phyloP scores from a whole-genome alignment of 1,140 invertebrate genomes.

The Ganaspis sp. region DNA sequence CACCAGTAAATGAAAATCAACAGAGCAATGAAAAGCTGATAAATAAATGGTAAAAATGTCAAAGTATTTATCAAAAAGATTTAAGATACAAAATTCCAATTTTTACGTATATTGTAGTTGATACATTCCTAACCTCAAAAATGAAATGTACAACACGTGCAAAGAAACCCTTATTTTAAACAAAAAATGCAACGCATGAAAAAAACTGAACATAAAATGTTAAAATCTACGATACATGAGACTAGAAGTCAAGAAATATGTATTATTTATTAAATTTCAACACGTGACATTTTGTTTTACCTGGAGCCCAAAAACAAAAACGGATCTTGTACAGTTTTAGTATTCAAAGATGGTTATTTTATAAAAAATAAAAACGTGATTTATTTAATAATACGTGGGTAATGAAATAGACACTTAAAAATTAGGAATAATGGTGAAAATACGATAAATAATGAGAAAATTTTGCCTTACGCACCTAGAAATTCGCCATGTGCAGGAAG shows the following conservation, averaged over 20 bases:
- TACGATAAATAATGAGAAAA: slow-evolving; percentile 39
- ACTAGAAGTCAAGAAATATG: background rate
- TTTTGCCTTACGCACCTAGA: slow-evolving; percentile 42
- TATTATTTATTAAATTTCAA: background rate
- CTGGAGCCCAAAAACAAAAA: slow-evolving; percentile 24
- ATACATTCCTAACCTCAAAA: no score
- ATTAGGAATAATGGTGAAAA: background rate
- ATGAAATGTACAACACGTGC: no score
- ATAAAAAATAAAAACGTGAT: background rate
- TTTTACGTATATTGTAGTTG: no score
- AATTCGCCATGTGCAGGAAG: slow-evolving; percentile 41
- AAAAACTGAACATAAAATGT: background rate
- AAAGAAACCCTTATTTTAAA: no score
- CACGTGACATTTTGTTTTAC: background rate
- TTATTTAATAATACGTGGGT: slow-evolving; percentile 17
- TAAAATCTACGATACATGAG: slow-evolving; percentile 31
- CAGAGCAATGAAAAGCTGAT: no score
- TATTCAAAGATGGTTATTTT: background rate
- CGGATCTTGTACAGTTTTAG: background rate
- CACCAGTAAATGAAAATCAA: no score
- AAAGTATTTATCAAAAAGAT: no score
- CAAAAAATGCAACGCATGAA: no score
- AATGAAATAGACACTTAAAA: background rate
- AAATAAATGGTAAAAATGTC: no score
- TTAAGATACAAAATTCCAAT: no score